Evolutionary conservation across 1,140 invertebrate species (phyloP).

Genomic region (Colletes gigas): DNA sequence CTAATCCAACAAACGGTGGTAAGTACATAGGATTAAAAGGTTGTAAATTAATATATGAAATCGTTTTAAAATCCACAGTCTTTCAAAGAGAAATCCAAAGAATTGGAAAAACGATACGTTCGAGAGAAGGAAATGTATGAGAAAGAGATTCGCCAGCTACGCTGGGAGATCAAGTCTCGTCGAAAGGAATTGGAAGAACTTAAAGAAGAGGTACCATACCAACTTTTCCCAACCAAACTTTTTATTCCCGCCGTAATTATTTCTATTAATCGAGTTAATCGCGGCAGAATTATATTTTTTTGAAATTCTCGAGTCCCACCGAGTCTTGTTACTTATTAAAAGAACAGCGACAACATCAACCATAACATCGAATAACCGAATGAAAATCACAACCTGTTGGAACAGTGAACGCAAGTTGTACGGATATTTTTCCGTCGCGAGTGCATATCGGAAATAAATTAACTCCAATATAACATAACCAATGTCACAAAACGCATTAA

Average conservation of each 20-base stretch:
- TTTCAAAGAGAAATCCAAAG: slow-evolving; percentile 62
- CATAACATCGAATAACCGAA: no score
- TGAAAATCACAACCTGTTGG: no score
- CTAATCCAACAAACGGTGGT: slow-evolving; percentile 69
- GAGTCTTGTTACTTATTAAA: no score
- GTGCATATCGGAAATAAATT: not conserved
- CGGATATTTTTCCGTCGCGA: no score
- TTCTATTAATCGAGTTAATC: not conserved
- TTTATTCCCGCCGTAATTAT: not conserved
- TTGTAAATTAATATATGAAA: not conserved
- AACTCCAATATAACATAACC: slow-evolving; percentile 3
- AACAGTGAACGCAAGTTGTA: no score
- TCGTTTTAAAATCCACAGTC: slow-evolving; percentile 58
- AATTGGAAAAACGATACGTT: slow-evolving; percentile 70
- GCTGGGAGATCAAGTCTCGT: slow-evolving; percentile 71
- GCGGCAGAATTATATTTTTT: no score
- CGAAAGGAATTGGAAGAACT: slow-evolving; percentile 67
- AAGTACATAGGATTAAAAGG: slow-evolving; percentile 24
- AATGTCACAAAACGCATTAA: slow-evolving; percentile 28
- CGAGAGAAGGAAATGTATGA: slow-evolving; percentile 70
- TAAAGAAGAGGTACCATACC: slow-evolving; percentile 67
- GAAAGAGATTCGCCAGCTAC: slow-evolving; percentile 68
- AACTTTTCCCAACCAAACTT: not conserved
- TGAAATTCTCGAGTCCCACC: no score
- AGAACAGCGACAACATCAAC: not conserved